Evolutionary conservation across 1,140 invertebrate genomes (phyloP), one percentile per base, ranked within the genome.

Genomic region (Calephelis nemesis): DNA sequence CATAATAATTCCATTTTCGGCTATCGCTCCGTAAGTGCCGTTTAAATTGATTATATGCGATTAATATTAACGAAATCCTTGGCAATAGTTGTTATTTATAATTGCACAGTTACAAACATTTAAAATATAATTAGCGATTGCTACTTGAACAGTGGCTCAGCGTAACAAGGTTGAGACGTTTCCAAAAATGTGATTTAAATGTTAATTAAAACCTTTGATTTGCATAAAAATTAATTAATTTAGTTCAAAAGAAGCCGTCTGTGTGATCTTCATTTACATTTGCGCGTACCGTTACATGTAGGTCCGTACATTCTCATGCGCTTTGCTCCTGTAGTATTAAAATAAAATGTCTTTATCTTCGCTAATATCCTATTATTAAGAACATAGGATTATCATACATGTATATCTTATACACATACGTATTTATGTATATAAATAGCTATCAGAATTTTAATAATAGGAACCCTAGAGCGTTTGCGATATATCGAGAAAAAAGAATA

Each of bases 111-210:
- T 45, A 19, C 54, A 58, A 58, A 30, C 19, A 58, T 58, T 58
- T 58, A 39, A 30, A 58, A 39, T 39, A 60, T 69, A 64, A 69
- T 52, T 45, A 47, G 62, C 42, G 54, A 64, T 69, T 64, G 47
- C 11, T 64, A 12, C 15, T 30, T 48, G 15, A 12, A 13, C 30
- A 47, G 47, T 11, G 45, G 12, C 19, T 19, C 47, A 48, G 7
- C 62, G 45, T 9, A 58, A 30, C 52, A 58, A 58, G 52, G 52
- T 39, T 52, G 3, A 15, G 49, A 15, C 2, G 52, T 58, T 58
- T 30, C 10, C 52, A 30, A 19, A 54, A 54, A 30, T 54, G 7
- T 11, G 3, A 19, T 54, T 54, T 30, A 54, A 54, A 54, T 54
- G 13, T 54, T 19, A 52, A 52, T 52, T 52, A 52, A 50, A 52